phyloP scores from a whole-genome alignment of 2,888 invertebrate genomes.

The Sinotaia quadrata region DNA sequence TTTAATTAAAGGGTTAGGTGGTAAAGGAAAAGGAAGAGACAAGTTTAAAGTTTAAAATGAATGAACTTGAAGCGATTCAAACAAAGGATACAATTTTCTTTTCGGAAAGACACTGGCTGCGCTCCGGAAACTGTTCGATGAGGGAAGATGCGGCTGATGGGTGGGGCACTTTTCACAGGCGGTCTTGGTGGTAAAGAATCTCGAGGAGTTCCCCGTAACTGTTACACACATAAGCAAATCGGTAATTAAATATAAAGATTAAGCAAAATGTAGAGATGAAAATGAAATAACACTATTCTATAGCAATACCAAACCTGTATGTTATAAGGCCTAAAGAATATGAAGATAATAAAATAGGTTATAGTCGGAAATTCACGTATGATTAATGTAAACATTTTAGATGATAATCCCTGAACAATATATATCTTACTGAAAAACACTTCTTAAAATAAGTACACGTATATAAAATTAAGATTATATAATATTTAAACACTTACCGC shows the following conservation, averaged over 20 bases:
- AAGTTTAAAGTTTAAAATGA: too few relatives aligned
- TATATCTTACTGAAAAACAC: background rate
- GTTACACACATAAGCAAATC: background rate
- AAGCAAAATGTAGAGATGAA: too few relatives aligned
- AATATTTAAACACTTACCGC: constrained; percentile 9
- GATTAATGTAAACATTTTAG: too few relatives aligned
- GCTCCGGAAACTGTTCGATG: constrained; percentile 54
- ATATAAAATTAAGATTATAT: background rate
- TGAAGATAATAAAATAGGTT: too few relatives aligned
- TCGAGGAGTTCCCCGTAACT: constrained; percentile 35
- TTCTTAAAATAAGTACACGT: constrained; percentile 1
- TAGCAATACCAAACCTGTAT: too few relatives aligned
- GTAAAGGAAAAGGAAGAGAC: too few relatives aligned
- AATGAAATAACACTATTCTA: too few relatives aligned
- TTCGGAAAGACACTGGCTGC: constrained; percentile 67
- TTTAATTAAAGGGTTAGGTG: too few relatives aligned
- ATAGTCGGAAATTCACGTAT: too few relatives aligned
- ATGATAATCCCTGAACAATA: too few relatives aligned
- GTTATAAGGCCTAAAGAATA: too few relatives aligned
- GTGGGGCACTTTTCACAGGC: constrained; percentile 71
- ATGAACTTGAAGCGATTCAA: too few relatives aligned
- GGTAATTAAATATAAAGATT: background rate
- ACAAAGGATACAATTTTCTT: constrained; percentile 65
- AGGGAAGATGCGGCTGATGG: constrained; percentile 68
- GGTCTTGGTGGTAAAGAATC: constrained; percentile 70